These are phyloP conservation scores for Pontoporia blainvillei DNA, from an alignment of 2,113 vertebrate species.

Conservation along the genomic window DNA sequence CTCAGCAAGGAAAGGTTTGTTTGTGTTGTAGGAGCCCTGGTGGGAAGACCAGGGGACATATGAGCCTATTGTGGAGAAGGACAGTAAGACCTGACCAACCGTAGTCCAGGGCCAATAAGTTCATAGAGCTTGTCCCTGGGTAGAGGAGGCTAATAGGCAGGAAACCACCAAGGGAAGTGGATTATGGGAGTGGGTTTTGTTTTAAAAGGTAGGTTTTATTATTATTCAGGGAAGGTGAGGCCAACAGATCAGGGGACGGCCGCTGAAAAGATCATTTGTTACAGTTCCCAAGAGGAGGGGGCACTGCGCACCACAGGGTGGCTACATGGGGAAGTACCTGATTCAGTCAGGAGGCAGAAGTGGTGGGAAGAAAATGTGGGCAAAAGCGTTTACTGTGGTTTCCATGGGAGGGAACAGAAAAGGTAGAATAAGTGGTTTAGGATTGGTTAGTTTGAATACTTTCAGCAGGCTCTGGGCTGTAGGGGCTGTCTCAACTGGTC, in stretches of 20 bases:
- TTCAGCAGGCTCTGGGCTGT: not conserved
- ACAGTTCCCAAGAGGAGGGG: not conserved
- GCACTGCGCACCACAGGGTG: no score
- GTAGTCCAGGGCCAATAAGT: not conserved
- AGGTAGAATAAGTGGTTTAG: not conserved
- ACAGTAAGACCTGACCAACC: not conserved
- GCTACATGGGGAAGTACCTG: not conserved
- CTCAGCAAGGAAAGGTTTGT: not conserved
- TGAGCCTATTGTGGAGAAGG: not conserved
- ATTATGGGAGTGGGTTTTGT: not conserved
- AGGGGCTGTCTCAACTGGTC: not conserved
- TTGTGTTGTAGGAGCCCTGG: not conserved
- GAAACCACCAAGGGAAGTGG: not conserved
- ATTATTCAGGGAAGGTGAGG: not conserved
- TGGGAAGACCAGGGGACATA: not conserved
- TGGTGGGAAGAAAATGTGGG: not conserved
- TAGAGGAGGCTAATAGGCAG: not conserved
- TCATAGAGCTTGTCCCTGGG: not conserved
- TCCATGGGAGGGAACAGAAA: not conserved
- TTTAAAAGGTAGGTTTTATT: not conserved
- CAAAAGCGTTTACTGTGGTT: not conserved
- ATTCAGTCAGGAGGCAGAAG: not conserved
- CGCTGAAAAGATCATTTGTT: not conserved
- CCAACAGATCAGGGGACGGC: not conserved
- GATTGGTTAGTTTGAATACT: not conserved